Evolutionary conservation across 2,888 invertebrate species (phyloP), one percentile per base, ranked within the genome.

Genomic region (Apodemia mormo): DNA sequence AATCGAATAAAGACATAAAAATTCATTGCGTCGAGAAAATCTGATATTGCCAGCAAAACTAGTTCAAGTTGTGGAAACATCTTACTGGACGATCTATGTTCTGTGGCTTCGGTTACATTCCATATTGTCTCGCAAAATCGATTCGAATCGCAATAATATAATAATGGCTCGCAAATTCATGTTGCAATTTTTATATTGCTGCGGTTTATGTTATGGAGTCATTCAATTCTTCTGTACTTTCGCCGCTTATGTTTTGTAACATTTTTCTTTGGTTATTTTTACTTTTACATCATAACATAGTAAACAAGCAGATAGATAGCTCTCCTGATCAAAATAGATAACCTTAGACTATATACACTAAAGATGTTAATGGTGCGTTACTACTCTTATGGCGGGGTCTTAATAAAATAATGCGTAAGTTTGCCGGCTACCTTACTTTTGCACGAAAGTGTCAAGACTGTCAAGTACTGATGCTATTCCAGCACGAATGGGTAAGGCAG

Each of bases 121-220:
- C 58, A 80, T 80, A 78, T 83, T 77, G 76, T 76, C 76, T 82
- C 80, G 78, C 82, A 80, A 85, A 86, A 86, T 87, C 84, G 84
- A 87, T 86, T 82, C 82, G 77, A 76, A 78, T 76, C 76, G 76
- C 78, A 58, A 58, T 56, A 56, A 29, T 58, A 82, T 81, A 82
- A 82, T 81, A 73, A 77, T 75, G 74, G 68, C 74, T 73, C 76
- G 78, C 76, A 58, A 75, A 77, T 77, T 81, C 78, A 77, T 88
- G 85, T 85, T 77, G 86, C 81, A 87, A 87, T 77, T 79, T 81
- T 82, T 84, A 75, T 49, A 45, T 76, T 76, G 78, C 74, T 83
- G 81, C 78, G 78, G 76, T 76, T 73, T 71, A 30, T 12, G 58
- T 73, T 71, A 30, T 12, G 56, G 12, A 58, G 58, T 58, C 29